These are phyloP conservation scores for Drosophila albomicans DNA, from an alignment of 1,140 invertebrate genomes.

Conservation along the genomic window DNA sequence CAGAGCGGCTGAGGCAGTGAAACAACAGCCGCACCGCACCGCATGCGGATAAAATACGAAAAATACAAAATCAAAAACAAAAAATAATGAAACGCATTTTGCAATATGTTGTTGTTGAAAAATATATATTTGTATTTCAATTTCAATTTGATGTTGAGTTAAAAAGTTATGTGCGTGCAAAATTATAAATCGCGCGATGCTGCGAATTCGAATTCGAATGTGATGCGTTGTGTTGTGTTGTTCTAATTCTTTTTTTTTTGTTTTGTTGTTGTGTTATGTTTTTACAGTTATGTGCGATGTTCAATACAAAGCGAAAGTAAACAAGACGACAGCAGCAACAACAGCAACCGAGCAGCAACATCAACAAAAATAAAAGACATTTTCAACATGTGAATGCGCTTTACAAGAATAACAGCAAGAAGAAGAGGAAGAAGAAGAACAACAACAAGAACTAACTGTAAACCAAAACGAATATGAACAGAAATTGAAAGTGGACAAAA, in stretches of 20 bases:
- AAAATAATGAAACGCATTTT: slow-evolving; percentile 11
- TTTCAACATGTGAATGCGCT: slow-evolving; percentile 32
- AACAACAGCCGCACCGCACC: slow-evolving; percentile 7
- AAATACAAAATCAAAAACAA: no score
- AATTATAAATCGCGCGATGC: background rate
- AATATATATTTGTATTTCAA: background rate
- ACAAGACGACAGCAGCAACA: slow-evolving; percentile 45
- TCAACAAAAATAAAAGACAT: slow-evolving; percentile 24
- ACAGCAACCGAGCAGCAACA: slow-evolving; percentile 14
- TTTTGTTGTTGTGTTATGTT: slow-evolving; percentile 13
- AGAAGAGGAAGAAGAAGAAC: no score
- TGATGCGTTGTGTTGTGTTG: background rate
- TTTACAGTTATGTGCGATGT: slow-evolving; percentile 73
- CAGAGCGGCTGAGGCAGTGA: background rate
- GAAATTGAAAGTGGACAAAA: slow-evolving; percentile 19
- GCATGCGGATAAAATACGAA: slow-evolving; percentile 29
- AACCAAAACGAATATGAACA: slow-evolving; percentile 22
- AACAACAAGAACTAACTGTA: slow-evolving; percentile 19
- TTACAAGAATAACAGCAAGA: slow-evolving; percentile 2
- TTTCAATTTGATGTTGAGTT: slow-evolving; percentile 9
- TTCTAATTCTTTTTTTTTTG: slow-evolving; percentile 16
- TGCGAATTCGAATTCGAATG: slow-evolving; percentile 4
- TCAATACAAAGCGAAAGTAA: slow-evolving; percentile 59
- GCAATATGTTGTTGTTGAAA: slow-evolving; percentile 27
- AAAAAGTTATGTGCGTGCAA: slow-evolving; percentile 15